Percentiles rank a stretch among this genome's conserved stretches.
phyloP scores from a whole-genome alignment of 2,113 vertebrate genomes.

The Myiagra hebetior region DNA sequence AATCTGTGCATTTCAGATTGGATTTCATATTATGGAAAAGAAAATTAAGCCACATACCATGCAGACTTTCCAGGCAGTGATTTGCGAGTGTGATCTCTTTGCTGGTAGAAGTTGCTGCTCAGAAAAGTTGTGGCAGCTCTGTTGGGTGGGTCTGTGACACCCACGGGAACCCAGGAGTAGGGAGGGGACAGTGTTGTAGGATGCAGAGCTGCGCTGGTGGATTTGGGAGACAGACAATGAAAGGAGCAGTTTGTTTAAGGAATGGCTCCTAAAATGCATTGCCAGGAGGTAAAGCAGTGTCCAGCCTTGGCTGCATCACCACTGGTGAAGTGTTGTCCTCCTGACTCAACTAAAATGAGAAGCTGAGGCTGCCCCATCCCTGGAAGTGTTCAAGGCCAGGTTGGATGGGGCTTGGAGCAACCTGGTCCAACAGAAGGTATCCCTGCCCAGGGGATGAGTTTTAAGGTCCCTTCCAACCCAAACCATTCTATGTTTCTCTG shows the following conservation, averaged over 20 bases:
- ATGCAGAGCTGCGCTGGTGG: background rate
- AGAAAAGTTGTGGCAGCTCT: background rate
- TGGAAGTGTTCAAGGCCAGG: background rate
- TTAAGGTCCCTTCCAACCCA: background rate
- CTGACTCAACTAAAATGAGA: background rate
- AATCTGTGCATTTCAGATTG: slow-evolving; percentile 59
- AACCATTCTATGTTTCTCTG: background rate
- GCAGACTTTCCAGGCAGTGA: slow-evolving; percentile 6
- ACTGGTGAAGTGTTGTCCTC: background rate
- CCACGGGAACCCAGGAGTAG: background rate
- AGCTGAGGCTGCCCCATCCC: background rate
- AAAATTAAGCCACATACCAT: slow-evolving; percentile 48
- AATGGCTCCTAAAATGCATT: background rate
- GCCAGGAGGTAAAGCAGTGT: background rate
- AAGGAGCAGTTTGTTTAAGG: background rate
- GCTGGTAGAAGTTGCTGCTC: background rate
- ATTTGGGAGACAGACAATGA: background rate
- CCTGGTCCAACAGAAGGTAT: background rate
- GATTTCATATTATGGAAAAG: slow-evolving; percentile 57
- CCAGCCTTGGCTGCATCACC: background rate
- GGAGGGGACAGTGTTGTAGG: background rate
- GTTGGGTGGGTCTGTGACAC: background rate
- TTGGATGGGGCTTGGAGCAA: background rate
- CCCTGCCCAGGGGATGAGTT: too few relatives aligned
- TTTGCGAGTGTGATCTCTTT: background rate